Percentiles rank a stretch among this genome's conserved stretches.
phyloP scores from a whole-genome alignment of 2,113 vertebrate species.

The Alethe castanea region DNA sequence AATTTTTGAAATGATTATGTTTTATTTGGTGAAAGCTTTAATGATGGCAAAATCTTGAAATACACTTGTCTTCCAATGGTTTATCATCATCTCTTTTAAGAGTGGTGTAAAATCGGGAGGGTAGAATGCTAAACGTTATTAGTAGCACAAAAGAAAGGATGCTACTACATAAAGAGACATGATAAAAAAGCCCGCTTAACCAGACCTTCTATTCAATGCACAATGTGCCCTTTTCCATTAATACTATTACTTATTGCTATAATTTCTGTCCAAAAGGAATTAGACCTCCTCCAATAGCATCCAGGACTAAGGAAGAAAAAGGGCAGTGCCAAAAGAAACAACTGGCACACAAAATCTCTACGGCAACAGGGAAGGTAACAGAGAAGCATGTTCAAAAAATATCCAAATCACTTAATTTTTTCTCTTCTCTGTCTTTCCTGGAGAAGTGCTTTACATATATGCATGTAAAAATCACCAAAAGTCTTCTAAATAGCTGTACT shows the following conservation, averaged over 20 bases:
- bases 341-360: background rate
- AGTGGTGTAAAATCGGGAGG: fast-evolving
- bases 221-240: background rate
- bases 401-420: background rate
- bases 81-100: background rate
- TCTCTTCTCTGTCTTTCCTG: background rate
- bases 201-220: background rate
- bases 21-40: background rate
- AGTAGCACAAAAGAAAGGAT: background rate
- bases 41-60: background rate
- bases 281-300: background rate
- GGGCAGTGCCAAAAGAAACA: background rate
- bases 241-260: background rate
- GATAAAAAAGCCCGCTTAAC: background rate
- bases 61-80: background rate
- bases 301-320: background rate
- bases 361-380: background rate
- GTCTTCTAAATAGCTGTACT: background rate
- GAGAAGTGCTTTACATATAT: background rate
- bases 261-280: background rate
- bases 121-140: background rate
- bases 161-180: background rate
- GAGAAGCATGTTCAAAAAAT: background rate
- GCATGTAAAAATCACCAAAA: background rate
- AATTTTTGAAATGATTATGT: background rate